A percentile compares a stretch with the other conserved stretches of the same genome.
Evolutionary conservation across 2,113 vertebrate species (phyloP).

Genomic region (Gadus chalcogrammus): DNA sequence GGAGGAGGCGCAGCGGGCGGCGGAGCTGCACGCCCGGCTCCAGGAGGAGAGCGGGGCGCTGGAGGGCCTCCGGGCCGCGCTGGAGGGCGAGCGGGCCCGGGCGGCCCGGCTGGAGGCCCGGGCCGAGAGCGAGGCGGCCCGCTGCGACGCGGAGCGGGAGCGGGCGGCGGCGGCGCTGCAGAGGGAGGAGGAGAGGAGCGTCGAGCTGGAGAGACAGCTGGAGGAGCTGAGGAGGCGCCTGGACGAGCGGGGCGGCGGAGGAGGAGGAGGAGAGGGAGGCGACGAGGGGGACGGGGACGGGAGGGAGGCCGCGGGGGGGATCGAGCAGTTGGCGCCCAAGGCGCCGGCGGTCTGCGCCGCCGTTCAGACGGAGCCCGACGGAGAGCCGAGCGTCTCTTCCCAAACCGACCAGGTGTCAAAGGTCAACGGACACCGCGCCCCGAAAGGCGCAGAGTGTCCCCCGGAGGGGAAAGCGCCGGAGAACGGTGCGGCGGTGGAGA

Average conservation of each 20-base stretch:
- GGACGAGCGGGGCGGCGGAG: constrained; percentile 28
- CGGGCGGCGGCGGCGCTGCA: constrained; percentile 82
- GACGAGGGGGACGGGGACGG: constrained; percentile 41
- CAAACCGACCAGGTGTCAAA: constrained; percentile 65
- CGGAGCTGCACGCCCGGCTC: constrained; percentile 77
- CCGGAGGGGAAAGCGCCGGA: constrained; percentile 61
- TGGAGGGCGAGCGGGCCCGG: constrained; percentile 77
- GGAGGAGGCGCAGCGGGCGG: constrained; percentile 84
- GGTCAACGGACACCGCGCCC: constrained; percentile 78
- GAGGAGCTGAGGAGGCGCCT: constrained; percentile 77
- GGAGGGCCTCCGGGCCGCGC: constrained; percentile 73
- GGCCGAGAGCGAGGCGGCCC: constrained; percentile 83
- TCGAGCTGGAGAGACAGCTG: constrained; percentile 82
- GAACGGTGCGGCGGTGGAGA: constrained; percentile 63
- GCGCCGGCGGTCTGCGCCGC: constrained; percentile 52
- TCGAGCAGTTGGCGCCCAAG: constrained; percentile 37
- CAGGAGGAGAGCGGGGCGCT: constrained; percentile 76
- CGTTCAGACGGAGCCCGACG: constrained; percentile 80
- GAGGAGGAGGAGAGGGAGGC: constrained; percentile 63
- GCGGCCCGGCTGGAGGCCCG: constrained; percentile 81
- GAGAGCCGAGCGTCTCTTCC: constrained; percentile 46
- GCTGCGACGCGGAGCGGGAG: constrained; percentile 87
- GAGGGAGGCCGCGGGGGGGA: too few relatives aligned
- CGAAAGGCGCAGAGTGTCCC: constrained; percentile 59
- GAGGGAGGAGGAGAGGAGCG: constrained; percentile 83